Base-by-base conservation (phyloP, 2,888 invertebrate species). In the Drosophila kanekoi region DNA sequence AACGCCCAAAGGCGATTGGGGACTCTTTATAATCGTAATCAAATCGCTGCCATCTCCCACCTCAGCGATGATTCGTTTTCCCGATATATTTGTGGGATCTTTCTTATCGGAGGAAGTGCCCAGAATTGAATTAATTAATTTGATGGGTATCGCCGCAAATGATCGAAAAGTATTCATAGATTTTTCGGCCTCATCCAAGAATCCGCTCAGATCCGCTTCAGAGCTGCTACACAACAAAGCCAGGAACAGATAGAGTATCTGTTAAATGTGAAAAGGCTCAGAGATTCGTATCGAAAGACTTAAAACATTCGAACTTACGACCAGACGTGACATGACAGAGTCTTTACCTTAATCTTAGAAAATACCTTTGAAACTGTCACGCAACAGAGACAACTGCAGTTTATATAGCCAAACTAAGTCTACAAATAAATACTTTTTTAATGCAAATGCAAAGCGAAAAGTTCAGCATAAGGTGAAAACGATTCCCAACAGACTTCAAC, bases 181-280 rank as follows among this genome's bases (percentile, higher is more conserved):
- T 3, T 43, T 8, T 11, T 51, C 45, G 1, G 43, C 38, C 8
- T 61, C 45, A 4, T 49, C 45, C 4, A 72, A 44, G 9, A 65
- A 13, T 10, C 65, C 68, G 10, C 8, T 40, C 0, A 82, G 1
- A 16, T 18, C 28, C 11, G 77, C 61, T 18, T 59, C 37, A 4
- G 72, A 65, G 23, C 32, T 57, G 35, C 49, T 38, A 14, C 58
- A 45, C n/a, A 65, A 20, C 33, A 79, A 38, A 9, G 38, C 49
- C 58, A 79, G 23, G 28, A 37, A 35, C 60, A 72, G 14, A 28
- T 52, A 37, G 32, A 79, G 32, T 47, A 79, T 59, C 77, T 79
- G 45, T 9, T 33, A 28, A 23, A 5, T 13, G 10, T 1, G 8
- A 20, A 11, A 16, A 2, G 9, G 28, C 9, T 8, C 6, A 35